These are phyloP conservation scores for Sialis fuliginosa DNA, from an alignment of 2,888 invertebrate genomes.

Conservation along the genomic window DNA sequence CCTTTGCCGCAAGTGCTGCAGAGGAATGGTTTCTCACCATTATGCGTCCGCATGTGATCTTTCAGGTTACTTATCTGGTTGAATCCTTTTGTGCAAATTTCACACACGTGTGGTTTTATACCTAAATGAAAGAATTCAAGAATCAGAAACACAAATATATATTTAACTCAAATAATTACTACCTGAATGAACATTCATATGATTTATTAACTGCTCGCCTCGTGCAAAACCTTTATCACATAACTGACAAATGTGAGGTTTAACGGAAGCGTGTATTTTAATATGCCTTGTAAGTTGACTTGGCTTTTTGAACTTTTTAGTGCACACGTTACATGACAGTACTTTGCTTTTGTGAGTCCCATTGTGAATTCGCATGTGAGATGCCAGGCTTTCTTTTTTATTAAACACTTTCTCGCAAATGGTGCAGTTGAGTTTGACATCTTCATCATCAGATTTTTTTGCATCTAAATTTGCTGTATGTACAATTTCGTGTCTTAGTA, in stretches of 20 bases:
- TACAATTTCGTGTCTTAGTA: slow-evolving; percentile 19
- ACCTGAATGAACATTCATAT: slow-evolving; percentile 37
- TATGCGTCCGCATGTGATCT: slow-evolving; percentile 28
- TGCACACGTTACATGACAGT: slow-evolving; percentile 28
- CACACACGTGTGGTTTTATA: slow-evolving; percentile 35
- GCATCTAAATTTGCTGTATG: slow-evolving; percentile 14
- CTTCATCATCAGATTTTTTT: slow-evolving; percentile 10
- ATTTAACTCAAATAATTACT: slow-evolving; percentile 1
- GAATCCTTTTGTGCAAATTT: slow-evolving; percentile 38
- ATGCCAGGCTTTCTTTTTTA: slow-evolving; percentile 30
- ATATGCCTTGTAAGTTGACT: slow-evolving; percentile 29
- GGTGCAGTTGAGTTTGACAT: slow-evolving; percentile 24
- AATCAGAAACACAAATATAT: too few relatives aligned
- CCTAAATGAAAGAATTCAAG: slow-evolving; percentile 24
- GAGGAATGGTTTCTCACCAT: slow-evolving; percentile 26
- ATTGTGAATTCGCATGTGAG: slow-evolving; percentile 22
- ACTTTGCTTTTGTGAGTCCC: slow-evolving; percentile 14
- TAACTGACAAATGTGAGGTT: slow-evolving; percentile 31
- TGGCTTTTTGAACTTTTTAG: slow-evolving; percentile 26
- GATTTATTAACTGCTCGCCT: slow-evolving; percentile 35
- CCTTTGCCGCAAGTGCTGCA: slow-evolving; percentile 28
- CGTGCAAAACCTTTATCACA: slow-evolving; percentile 39
- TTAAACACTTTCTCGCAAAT: slow-evolving; percentile 33
- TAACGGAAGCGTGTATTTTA: slow-evolving; percentile 32
- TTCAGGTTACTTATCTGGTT: slow-evolving; percentile 28